phyloP scores from a whole-genome alignment of 2,888 invertebrate genomes.

The Resseliella maxima region DNA sequence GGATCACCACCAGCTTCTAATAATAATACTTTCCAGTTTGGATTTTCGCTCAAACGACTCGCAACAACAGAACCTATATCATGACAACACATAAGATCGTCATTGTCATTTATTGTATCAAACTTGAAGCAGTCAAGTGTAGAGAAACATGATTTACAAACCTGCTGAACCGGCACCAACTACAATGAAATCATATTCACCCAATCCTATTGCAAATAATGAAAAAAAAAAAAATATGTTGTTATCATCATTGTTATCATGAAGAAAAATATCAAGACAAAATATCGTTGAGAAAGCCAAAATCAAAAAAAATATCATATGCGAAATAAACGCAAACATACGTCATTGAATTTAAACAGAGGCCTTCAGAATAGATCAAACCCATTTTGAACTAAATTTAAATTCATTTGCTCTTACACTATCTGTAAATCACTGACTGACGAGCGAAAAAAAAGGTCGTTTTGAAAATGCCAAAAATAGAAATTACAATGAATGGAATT shows the following conservation, averaged over 20 bases:
- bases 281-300: not conserved
- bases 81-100: not conserved
- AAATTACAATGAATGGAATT: too few species aligned
- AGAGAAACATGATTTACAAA: not conserved
- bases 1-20: slow-evolving; percentile 70
- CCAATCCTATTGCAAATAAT: slow-evolving; percentile 59
- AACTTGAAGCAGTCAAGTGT: not conserved
- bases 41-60: slow-evolving; percentile 68
- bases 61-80: slow-evolving; percentile 67
- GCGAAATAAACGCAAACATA: not conserved
- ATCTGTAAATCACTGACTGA: not conserved
- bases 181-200: slow-evolving; percentile 67
- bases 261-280: not conserved
- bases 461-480: too few species aligned
- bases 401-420: not conserved
- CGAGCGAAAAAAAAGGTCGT: not conserved
- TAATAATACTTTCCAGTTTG: slow-evolving; percentile 67
- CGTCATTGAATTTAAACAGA: not conserved
- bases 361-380: not conserved
- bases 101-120: too few species aligned
- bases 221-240: not conserved
- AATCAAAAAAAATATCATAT: too few species aligned
- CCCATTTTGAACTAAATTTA: not conserved
- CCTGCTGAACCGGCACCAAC: slow-evolving; percentile 69
- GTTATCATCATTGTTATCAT: too few species aligned